Conservation (phyloP, 2,888 invertebrate species). For the Zhuqinia jingwanae region DNA sequence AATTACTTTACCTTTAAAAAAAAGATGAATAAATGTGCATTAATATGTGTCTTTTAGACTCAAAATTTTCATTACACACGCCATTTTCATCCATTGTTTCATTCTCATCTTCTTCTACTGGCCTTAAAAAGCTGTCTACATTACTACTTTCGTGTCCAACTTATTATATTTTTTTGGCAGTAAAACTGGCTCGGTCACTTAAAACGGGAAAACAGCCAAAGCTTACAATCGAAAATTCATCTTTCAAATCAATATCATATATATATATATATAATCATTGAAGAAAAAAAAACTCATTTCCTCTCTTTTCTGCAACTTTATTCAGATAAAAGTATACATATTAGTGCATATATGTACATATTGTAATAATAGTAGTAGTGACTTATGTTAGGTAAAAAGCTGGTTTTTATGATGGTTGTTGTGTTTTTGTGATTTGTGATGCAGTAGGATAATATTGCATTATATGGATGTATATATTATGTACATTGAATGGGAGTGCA, state of each 20-base stretch:
- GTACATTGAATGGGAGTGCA: background rate
- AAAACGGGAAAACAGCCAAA: conserved; percentile 44
- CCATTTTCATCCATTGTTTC: conserved; percentile 13
- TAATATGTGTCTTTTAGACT: background rate
- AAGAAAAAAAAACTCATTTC: conserved; percentile 38
- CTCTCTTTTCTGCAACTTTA: background rate
- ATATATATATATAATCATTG: too few species aligned
- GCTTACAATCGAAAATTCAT: conserved; percentile 42
- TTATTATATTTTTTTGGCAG: conserved; percentile 68
- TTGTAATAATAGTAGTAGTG: too few species aligned
- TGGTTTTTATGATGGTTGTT: too few species aligned
- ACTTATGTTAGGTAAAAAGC: too few species aligned
- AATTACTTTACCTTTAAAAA: background rate
- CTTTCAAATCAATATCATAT: conserved; percentile 37
- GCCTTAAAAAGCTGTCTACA: conserved; percentile 50
- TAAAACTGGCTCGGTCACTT: conserved; percentile 68
- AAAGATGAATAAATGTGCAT: conserved; percentile 20
- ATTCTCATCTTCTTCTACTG: conserved; percentile 19
- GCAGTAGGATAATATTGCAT: too few species aligned
- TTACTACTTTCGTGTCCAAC: conserved; percentile 66
- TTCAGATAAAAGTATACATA: too few species aligned
- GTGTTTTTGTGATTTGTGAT: too few species aligned
- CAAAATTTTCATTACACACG: background rate
- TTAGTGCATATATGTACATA: too few species aligned
- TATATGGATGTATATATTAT: background rate